phyloP scores from a whole-genome alignment of 2,113 vertebrate genomes.

The Tupaia chinensis region DNA sequence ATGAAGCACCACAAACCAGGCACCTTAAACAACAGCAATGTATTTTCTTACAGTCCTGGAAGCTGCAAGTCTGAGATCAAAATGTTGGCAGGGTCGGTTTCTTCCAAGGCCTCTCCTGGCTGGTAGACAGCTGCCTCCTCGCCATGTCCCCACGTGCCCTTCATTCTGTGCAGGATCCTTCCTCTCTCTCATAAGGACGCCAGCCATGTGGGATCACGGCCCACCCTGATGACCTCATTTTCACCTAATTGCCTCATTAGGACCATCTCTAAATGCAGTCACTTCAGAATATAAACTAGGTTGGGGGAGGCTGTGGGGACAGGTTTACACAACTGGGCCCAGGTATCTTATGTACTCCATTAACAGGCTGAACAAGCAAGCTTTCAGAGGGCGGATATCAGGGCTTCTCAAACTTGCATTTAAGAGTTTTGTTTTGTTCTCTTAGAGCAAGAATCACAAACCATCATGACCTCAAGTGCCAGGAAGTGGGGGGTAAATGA shows the following conservation, averaged over 20 bases:
- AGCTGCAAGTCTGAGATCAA: not conserved
- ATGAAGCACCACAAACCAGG: not conserved
- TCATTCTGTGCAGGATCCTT: not conserved
- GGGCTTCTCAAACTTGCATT: not conserved
- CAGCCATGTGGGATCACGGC: not conserved
- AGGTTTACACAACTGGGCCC: not conserved
- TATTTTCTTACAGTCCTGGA: not conserved
- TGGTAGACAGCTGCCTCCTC: not conserved
- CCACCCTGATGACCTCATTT: not conserved
- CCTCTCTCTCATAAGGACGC: not conserved
- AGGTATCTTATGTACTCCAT: too few species aligned
- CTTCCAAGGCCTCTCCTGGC: not conserved
- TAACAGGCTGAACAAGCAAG: not conserved
- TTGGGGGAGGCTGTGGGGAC: accelerated
- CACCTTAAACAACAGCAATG: not conserved
- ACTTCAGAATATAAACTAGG: not conserved
- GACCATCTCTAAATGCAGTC: not conserved
- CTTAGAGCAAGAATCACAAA: not conserved
- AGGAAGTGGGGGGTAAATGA: too few species aligned
- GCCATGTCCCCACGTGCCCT: not conserved
- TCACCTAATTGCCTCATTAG: not conserved
- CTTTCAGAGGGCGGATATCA: not conserved
- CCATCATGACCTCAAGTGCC: not conserved
- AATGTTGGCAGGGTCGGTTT: not conserved
- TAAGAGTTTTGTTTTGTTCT: not conserved